Conservation (phyloP, 2,888 invertebrate species). For the Stomorhina lunata region DNA sequence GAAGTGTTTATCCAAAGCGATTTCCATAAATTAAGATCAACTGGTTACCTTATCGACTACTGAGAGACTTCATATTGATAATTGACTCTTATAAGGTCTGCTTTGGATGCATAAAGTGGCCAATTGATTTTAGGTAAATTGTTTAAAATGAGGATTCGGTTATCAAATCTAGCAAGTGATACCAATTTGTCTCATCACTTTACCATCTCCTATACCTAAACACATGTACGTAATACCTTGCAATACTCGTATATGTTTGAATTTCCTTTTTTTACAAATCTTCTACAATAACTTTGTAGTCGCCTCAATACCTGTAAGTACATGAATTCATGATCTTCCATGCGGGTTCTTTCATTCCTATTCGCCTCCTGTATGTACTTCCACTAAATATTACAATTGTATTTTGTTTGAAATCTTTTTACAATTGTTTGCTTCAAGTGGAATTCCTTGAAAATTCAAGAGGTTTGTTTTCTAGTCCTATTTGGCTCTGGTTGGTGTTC, state of each 20-base stretch:
- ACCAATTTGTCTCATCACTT: background rate
- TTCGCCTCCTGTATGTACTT: constrained; percentile 22
- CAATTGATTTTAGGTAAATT: too few species aligned
- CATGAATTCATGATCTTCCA: background rate
- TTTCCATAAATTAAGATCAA: too few species aligned
- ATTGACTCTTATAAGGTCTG: too few species aligned
- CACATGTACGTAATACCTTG: background rate
- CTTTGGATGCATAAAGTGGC: too few species aligned
- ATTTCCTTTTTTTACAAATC: constrained; percentile 20
- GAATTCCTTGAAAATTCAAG: constrained; percentile 61
- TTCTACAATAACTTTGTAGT: background rate
- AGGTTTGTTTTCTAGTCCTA: constrained; percentile 25
- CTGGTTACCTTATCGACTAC: too few species aligned
- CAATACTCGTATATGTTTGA: too few species aligned
- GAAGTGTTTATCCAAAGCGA: too few species aligned
- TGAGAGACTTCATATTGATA: too few species aligned
- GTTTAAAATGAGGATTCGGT: background rate
- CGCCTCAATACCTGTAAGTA: background rate
- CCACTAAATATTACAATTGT: background rate
- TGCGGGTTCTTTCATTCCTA: constrained; percentile 37
- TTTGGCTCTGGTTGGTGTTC: constrained; percentile 20
- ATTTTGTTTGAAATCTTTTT: constrained; percentile 27
- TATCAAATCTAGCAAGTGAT: too few species aligned
- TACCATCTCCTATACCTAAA: background rate
- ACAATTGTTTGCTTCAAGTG: constrained; percentile 58